Evolutionary conservation across 2,888 invertebrate species (phyloP), one percentile per base, ranked within the genome.

Genomic region (Drosophila subquinaria): DNA sequence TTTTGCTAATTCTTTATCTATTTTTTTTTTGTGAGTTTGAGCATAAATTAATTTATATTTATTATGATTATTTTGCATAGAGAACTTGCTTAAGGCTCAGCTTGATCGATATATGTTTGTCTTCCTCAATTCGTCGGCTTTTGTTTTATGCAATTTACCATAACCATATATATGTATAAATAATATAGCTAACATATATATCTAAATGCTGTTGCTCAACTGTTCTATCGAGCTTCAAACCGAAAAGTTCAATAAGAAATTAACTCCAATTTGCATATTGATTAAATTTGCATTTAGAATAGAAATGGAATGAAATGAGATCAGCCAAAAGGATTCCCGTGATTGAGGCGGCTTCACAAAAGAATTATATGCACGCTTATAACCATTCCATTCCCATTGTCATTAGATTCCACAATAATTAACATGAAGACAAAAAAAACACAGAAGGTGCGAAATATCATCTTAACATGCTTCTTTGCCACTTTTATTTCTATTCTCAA

Each of bases 21-120:
- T 23, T 36, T 43, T 30, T 36, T 38, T 30, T 35, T 43, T 15
- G 30, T 36, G 40, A n/a, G 42, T n/a, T 15, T 33, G 43, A 72
- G 74, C 76, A 81, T 79, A 62, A 79, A 69, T 74, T 67, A 51
- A 40, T 48, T 48, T 57, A 45, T 48, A 48, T 69, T 59, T 65
- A 35, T 45, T 47, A 42, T 47, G 9, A 30, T 23, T 50, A 17
- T 55, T 71, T 76, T 75, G 72, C 72, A 67, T 76, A 72, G 40
- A 76, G 70, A 63, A 70, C 60, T 50, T 52, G 61, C 65, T 45
- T 43, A 33, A 35, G 50, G 52, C 38, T 56, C 63, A 33, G 43
- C 57, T 79, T 79, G 80, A 81, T 81, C 81, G 81, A 81, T 81
- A 81, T 79, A 63, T 23, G 76, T 76, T 76, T 81, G 71, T 76